Conservation (phyloP, 1,140 invertebrate genomes). For the Galendromus occidentalis region DNA sequence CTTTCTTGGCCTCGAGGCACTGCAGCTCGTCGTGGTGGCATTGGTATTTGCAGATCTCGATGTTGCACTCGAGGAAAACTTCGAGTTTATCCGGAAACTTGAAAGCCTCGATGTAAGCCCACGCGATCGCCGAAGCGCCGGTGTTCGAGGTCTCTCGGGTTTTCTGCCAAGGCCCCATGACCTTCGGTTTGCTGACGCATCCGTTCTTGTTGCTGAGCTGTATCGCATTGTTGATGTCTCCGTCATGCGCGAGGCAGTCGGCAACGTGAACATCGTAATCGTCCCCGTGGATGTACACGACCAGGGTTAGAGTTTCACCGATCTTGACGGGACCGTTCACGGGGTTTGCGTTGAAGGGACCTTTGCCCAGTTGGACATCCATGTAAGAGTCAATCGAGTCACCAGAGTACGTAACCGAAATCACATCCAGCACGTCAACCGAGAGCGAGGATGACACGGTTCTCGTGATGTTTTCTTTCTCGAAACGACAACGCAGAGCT, state of each 20-base stretch:
- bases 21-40: conserved; percentile 33
- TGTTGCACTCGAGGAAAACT: conserved; percentile 57
- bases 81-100: conserved; percentile 75
- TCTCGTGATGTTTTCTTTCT: conserved; percentile 47
- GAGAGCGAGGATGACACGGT: conserved; percentile 47
- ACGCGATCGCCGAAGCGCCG: conserved; percentile 54
- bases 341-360: conserved; percentile 45
- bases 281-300: conserved; percentile 53
- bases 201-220: conserved; percentile 46
- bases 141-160: conserved; percentile 47
- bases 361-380: conserved; percentile 51
- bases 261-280: conserved; percentile 51
- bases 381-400: conserved; percentile 56
- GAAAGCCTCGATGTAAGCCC: conserved; percentile 59
- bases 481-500: conserved; percentile 9
- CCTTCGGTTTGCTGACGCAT: conserved; percentile 55
- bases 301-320: conserved; percentile 57
- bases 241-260: conserved; percentile 51
- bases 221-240: conserved; percentile 38
- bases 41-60: conserved; percentile 58
- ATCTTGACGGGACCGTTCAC: conserved; percentile 59
- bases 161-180: conserved; percentile 59
- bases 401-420: conserved; percentile 57
- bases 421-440: conserved; percentile 55
- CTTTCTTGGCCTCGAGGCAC: conserved; percentile 4